A percentile compares a stretch with the other conserved stretches of the same genome.
Conservation (phyloP, 2,113 vertebrate species). For the Fulica atra region DNA sequence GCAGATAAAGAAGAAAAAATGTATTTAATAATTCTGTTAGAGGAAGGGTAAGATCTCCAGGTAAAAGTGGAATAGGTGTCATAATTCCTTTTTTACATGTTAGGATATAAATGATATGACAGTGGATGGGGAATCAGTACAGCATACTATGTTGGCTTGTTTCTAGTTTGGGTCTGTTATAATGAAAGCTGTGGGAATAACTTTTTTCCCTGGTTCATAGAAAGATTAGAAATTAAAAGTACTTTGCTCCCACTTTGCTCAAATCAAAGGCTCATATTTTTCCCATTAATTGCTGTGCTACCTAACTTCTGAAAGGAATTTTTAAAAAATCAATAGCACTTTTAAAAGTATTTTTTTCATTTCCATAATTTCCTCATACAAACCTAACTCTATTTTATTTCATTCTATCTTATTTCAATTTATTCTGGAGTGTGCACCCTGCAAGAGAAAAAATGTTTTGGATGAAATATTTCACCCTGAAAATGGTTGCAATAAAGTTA, state of each 20-base stretch:
- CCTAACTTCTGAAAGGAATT: background rate
- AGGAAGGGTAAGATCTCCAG: background rate
- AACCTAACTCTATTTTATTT: background rate
- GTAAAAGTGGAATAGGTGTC: background rate
- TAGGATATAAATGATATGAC: background rate
- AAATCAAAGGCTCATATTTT: background rate
- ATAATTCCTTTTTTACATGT: background rate
- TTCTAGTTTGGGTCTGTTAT: background rate
- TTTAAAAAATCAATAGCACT: background rate
- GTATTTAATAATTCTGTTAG: background rate
- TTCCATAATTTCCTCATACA: background rate
- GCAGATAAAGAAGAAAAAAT: background rate
- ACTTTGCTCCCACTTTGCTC: background rate
- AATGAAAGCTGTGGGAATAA: background rate
- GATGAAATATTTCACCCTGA: background rate
- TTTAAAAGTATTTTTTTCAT: background rate
- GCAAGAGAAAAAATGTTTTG: background rate
- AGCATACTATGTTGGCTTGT: background rate
- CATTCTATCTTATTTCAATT: background rate
- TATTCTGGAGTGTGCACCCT: background rate
- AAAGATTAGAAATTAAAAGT: background rate
- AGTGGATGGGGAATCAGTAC: background rate
- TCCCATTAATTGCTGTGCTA: background rate
- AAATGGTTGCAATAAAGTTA: background rate
- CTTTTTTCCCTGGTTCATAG: background rate